These are phyloP conservation scores for Entelurus aequoreus DNA, from an alignment of 2,113 vertebrate genomes.

Conservation along the genomic window DNA sequence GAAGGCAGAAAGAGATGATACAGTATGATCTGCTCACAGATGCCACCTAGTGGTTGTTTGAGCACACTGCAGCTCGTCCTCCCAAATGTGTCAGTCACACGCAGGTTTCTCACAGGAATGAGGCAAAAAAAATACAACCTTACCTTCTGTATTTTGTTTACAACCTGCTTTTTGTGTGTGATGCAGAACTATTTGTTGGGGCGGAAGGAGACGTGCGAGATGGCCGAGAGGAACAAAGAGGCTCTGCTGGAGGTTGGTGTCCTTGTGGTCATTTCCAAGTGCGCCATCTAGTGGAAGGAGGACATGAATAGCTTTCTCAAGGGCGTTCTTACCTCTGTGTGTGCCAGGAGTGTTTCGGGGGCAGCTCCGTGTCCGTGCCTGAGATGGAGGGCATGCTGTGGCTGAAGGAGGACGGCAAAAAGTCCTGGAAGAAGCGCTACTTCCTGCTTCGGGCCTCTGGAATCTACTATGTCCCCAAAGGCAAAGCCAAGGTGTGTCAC, in stretches of 20 bases:
- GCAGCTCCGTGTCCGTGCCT: slow-evolving; percentile 91
- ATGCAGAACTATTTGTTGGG: slow-evolving; percentile 93
- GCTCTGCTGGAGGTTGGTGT: slow-evolving; percentile 85
- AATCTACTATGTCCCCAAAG: slow-evolving; percentile 97
- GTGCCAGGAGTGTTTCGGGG: slow-evolving; percentile 92
- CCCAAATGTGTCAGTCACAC: too few relatives aligned
- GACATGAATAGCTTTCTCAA: too few relatives aligned
- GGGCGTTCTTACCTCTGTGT: too few relatives aligned
- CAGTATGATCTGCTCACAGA: too few relatives aligned
- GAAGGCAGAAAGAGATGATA: too few relatives aligned
- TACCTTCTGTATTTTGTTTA: background rate
- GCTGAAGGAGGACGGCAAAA: slow-evolving; percentile 97
- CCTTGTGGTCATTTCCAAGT: too few relatives aligned
- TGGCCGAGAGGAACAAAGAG: slow-evolving; percentile 97
- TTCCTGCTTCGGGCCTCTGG: slow-evolving; percentile 95
- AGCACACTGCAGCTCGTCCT: too few relatives aligned
- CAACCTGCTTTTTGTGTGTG: background rate
- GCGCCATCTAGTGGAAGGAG: too few relatives aligned
- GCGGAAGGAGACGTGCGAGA: slow-evolving; percentile 92
- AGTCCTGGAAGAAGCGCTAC: slow-evolving; percentile 98
- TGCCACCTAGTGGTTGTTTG: too few relatives aligned
- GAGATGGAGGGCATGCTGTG: slow-evolving; percentile 96
- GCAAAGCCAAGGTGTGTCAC: slow-evolving; percentile 87
- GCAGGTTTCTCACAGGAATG: too few relatives aligned
- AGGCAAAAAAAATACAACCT: too few relatives aligned